These are phyloP conservation scores for Bombus superbus DNA, from an alignment of 1,140 invertebrate species.

Conservation along the genomic window DNA sequence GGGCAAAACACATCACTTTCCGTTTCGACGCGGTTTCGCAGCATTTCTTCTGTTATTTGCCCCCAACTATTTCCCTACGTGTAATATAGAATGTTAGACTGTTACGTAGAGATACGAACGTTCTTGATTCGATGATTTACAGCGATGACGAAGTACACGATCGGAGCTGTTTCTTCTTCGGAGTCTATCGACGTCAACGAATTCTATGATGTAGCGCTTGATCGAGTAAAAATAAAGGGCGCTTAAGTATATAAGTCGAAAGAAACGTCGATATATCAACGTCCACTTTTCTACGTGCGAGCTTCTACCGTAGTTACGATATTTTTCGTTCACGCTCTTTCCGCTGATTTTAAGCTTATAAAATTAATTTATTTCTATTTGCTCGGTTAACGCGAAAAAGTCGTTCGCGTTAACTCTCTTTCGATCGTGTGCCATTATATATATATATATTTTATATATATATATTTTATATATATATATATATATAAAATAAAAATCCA, in stretches of 20 bases:
- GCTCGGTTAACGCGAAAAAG: no score
- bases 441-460: no score
- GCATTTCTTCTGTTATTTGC: not conserved
- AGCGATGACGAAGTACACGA: not conserved
- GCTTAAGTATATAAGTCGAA: not conserved
- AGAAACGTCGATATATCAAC: not conserved
- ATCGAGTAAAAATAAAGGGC: not conserved
- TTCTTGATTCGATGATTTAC: not conserved
- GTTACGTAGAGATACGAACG: not conserved
- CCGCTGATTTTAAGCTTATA: no score
- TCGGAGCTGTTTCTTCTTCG: no score
- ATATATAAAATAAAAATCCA: no score
- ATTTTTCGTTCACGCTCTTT: no score
- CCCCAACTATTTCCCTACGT: not conserved
- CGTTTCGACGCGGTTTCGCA: slow-evolving; percentile 16
- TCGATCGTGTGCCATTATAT: no score
- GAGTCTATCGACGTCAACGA: not conserved
- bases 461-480: no score
- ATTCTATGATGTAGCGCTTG: not conserved
- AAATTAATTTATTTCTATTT: no score
- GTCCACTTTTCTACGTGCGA: no score
- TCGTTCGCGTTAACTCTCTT: no score
- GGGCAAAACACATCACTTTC: slow-evolving; percentile 11
- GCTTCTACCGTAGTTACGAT: no score
- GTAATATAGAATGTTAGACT: not conserved